A percentile compares a stretch with the other conserved stretches of the same genome.
Evolutionary conservation across 1,140 invertebrate species (phyloP).

Genomic region (Drosophila insularis): DNA sequence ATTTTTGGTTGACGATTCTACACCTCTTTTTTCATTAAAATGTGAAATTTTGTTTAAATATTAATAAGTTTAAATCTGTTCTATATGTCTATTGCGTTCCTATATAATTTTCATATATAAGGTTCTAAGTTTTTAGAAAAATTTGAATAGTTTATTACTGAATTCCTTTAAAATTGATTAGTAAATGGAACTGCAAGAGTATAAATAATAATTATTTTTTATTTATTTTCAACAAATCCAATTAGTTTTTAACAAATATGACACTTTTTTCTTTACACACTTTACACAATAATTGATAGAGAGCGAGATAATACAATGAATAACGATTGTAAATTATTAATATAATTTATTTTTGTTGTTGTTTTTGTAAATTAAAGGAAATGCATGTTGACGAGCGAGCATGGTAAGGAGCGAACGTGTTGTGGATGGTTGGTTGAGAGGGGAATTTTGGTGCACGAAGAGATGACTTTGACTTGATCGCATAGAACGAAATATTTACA

Average conservation of each 20-base stretch:
- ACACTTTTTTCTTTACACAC: constrained; percentile 54
- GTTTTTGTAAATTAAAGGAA: constrained; percentile 16
- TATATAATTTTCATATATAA: too few relatives aligned
- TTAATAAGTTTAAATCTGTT: too few relatives aligned
- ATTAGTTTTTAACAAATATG: constrained; percentile 62
- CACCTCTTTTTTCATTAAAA: too few relatives aligned
- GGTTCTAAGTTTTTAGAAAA: too few relatives aligned
- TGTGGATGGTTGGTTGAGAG: constrained; percentile 6
- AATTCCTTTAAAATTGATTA: background rate
- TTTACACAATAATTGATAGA: constrained; percentile 39
- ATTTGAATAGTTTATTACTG: too few relatives aligned
- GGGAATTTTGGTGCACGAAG: constrained; percentile 24
- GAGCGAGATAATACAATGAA: constrained; percentile 31
- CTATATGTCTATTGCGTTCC: too few relatives aligned
- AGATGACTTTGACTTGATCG: constrained; percentile 54
- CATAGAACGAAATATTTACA: constrained; percentile 68
- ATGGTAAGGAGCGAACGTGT: constrained; percentile 42
- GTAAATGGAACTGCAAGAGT: constrained; percentile 15
- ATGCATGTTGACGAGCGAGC: constrained; percentile 44
- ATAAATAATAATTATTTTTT: constrained; percentile 46
- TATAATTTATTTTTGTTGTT: background rate
- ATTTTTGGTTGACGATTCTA: too few relatives aligned
- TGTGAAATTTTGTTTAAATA: too few relatives aligned
- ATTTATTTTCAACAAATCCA: constrained; percentile 67
- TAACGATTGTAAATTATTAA: constrained; percentile 23